Evolutionary conservation across 1,140 invertebrate genomes (phyloP), one percentile per base, ranked within the genome.

Genomic region (Liolophura sinensis): DNA sequence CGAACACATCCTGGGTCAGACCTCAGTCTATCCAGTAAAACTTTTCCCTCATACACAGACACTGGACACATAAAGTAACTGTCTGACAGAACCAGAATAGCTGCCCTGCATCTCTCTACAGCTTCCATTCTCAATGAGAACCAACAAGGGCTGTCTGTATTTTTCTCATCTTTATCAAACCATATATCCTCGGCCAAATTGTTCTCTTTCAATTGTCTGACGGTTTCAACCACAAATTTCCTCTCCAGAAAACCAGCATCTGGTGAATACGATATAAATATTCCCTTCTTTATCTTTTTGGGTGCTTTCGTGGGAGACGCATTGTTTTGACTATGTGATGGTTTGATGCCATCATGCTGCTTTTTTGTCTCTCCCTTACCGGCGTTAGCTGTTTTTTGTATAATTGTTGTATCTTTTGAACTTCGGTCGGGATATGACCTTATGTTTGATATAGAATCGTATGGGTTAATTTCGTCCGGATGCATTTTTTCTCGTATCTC

Each of bases 151-250:
- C 76, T 82, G 63, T 78, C 80, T 12, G 76, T 82, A 56, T 76
- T 80, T 47, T 76, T 76, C 62, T 83, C 82, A 69, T 83, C 82
- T 63, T 82, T 83, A 63, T 83, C 82, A 72, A 83, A 82, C 81
- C 81, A 82, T 55, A 83, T 74, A 61, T 83, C 82, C 62, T 83
- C 82, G 12, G 77, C 78, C 24, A 82, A 60, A 60, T 82, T 81
- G 67, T 82, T 83, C 64, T 82, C 82, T 57, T 83, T 83, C 25
- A 83, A 63, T 63, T 83, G 80, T 22, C 73, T 65, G 4, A 80
- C 74, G 31, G 74, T 75, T 71, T 83, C 81, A 7, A 79, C 78
- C 20, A 83, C 80, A 76, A 83, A 83, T 60, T 75, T 78, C 49
- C 80, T 69, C 64, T 83, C 82, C 15, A 79, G 24, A 70, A 78